Conservation (phyloP, 2,797 vertebrate genomes). For the Pseudocheirus occidentalis region DNA sequence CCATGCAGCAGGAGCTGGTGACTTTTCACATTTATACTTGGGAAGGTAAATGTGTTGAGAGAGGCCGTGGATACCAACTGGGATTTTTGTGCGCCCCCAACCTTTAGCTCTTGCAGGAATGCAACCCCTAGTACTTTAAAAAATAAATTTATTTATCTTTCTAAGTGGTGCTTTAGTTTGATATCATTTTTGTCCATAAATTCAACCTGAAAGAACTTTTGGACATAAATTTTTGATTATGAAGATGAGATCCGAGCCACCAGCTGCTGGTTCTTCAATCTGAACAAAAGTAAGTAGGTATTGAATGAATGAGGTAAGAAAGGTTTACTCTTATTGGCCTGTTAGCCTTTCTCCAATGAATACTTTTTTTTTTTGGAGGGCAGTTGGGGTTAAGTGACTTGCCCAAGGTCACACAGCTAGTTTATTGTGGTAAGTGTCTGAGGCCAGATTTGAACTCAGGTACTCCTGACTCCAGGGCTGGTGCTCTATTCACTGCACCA, state of each 20-base stretch:
- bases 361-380: too few relatives aligned
- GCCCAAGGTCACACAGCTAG: too few relatives aligned
- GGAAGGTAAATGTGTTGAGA: not conserved
- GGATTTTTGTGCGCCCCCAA: not conserved
- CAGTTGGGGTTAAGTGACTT: too few relatives aligned
- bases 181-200: constrained; percentile 83
- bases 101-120: not conserved
- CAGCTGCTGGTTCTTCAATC: constrained; percentile 41
- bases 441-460: too few relatives aligned
- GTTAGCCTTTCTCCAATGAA: not conserved
- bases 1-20: accelerated
- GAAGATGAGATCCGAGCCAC: not conserved
- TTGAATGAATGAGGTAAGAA: accelerated
- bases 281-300: not conserved
- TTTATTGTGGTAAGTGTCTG: too few relatives aligned
- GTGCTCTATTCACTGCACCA: too few relatives aligned
- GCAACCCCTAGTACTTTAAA: not conserved
- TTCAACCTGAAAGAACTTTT: constrained; percentile 80
- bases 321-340: not conserved
- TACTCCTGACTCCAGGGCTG: too few relatives aligned
- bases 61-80: not conserved
- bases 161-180: constrained; percentile 63
- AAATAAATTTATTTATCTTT: not conserved
- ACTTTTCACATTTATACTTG: accelerated
- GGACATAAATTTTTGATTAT: constrained; percentile 83